Base-by-base conservation (phyloP, 2,113 vertebrate species). In the Rhinolophus sinicus region DNA sequence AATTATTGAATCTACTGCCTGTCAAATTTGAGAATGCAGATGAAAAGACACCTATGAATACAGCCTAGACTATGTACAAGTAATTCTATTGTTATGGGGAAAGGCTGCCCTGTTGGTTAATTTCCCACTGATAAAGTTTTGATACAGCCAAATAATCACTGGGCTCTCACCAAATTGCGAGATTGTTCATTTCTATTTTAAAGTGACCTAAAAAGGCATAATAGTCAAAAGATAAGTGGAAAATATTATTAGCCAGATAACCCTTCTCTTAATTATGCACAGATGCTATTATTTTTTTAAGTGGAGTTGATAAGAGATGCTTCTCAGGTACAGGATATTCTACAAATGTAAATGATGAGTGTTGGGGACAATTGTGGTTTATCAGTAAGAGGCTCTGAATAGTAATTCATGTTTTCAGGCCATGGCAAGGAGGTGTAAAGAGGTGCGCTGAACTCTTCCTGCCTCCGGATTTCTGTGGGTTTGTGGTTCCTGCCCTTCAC, bases 41-140 rank as follows among this genome's bases (percentile, higher is more conserved):
- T 24, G 75, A 54, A 95, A 88, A 80, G 16, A 52, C 64, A 28
- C 6, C 14, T 64, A 3, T 18, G 76, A 78, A 21, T 90, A 58
- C 10, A 62, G 35, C 52, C 54, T 91, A 64, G 13, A 85, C 47
- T 60, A 28, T 26, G 28, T 78, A 30, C 50, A 58, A 6, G 21
- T 35, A 44, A 38, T 13, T 69, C 19, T 64, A 15, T 15, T 78
- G 35, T 67, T 75, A 67, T 0, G 11, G 16, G 18, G n/a, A 92
- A 85, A 88, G 56, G 0, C 54, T 73, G n/a, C 22, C 33, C 30
- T 60, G 16, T n/a, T 19, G 15, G 40, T 73, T 76, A 82, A 50
- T 94, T 88, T 89, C 35, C 50, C 58, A 44, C 4, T 33, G 70
- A 56, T 58, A 47, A 69, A 89, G 80, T 96, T 95, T 70, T 64